Base-by-base conservation (phyloP, 2,888 invertebrate genomes). In the Sclerodermus sp. region DNA sequence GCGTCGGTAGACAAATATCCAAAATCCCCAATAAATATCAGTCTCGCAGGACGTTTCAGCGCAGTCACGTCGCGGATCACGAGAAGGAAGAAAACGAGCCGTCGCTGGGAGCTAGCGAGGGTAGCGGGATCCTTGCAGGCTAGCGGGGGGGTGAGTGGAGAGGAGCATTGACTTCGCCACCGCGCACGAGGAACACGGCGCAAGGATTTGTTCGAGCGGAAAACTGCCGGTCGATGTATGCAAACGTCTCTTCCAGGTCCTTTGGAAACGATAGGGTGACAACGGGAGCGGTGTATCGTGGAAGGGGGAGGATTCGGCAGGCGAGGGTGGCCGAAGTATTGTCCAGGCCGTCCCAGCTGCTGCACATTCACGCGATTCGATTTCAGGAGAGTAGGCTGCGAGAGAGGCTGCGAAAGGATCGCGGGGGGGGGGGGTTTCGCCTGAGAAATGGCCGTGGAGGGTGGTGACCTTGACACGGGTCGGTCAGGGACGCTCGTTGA, bases 201-300 rank as follows among this genome's bases (percentile, higher is more conserved):
- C 59, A 60, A 60, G 70, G 71, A 76, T 77, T 76, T 73, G 76
- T 73, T 76, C 71, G 60, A 70, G 71, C 66, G 73, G 70, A 77
- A 77, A 77, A 77, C 70, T 74, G 68, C 70, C 70, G 70, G 67
- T 66, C 73, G 70, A 76, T 76, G 71, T 76, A 77, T 77, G 77
- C 76, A 76, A 77, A 77, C 74, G 73, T 68, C 70, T 70, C 64
- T 58, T 64, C 62, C 64, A 60, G 65, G 68, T 73, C 63, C 65
- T 71, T 67, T 66, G 62, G 65, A 68, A 69, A 63, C 73, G 71
- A 77, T 77, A 71, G 76, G 74, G 74, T 76, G 77, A 77, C 74
- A 77, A 77, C 74, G 71, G 69, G 68, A 57, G 70, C 65, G 66
- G 68, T 67, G 66, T 57, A 63, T 68, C 66, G 66, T 45, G 55